Evolutionary conservation across 2,888 invertebrate species (phyloP), one percentile per base, ranked within the genome.

Genomic region (Hyles lineata): DNA sequence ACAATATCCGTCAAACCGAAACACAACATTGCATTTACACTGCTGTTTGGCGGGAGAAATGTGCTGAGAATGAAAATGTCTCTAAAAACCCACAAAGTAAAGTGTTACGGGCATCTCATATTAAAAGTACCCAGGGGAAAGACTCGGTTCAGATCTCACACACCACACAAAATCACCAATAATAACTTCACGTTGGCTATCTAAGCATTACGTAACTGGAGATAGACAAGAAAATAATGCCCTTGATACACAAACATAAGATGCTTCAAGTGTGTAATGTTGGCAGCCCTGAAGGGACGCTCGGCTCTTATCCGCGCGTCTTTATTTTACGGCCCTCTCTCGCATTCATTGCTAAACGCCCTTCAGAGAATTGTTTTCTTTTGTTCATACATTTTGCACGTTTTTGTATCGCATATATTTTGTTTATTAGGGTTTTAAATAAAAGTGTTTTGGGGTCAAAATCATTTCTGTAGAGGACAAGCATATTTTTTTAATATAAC

Each of bases 291-390:
- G 23, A 23, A 6, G 15, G 67, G 50, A 63, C 21, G 25, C 23
- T 21, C 5, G 63, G 50, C 67, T 23, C 67, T 67, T 67, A 67
- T 67, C 67, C 43, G 43, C n/a, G 15, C 63, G 63, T 67, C 67
- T 67, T 67, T 50, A 67, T 50, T 67, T 67, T 67, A 67, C 23
- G 50, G 23, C 43, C 63, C 67, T 67, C 35, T 63, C 67, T 23
- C 67, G 50, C 67, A 67, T 67, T 67, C 67, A 67, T 67, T 67
- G 67, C 67, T 67, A 67, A 67, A 67, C 50, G 50, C 67, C 67
- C 67, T 67, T 67, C 50, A 43, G 67, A 67, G 67, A 50, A 67
- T 67, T 67, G 67, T 67, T 67, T 50, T 67, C 67, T 23, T 50
- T 67, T 50, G 67, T 50, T 50, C 67, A 25, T 21, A 50, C 43